Conservation (phyloP, 2,797 vertebrate species). For the Periophthalmus magnuspinnatus region DNA sequence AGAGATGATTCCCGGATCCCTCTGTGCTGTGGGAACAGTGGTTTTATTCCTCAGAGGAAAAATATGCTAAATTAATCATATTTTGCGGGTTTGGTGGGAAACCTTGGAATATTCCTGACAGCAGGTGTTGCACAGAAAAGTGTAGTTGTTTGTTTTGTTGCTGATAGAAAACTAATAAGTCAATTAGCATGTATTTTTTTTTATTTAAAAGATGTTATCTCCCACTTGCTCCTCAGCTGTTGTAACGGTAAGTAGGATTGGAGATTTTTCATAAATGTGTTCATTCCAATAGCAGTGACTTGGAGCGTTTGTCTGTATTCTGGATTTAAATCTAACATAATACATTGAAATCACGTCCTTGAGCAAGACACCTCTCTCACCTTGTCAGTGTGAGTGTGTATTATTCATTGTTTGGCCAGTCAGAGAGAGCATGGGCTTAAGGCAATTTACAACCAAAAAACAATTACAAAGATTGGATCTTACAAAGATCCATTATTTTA, state of each 20-base stretch:
- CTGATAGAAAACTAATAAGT: not conserved
- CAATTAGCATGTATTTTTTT: not conserved
- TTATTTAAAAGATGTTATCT: not conserved
- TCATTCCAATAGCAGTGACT: not conserved
- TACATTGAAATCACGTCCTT: not conserved
- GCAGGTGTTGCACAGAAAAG: not conserved
- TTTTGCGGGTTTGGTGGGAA: conserved; percentile 24
- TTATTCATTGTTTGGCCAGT: no score
- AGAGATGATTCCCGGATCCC: conserved; percentile 38
- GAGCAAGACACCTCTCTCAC: not conserved
- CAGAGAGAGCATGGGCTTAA: no score
- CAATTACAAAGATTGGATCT: no score
- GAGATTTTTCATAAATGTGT: not conserved
- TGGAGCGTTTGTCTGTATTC: not conserved
- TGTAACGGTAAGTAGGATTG: not conserved
- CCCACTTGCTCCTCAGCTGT: not conserved
- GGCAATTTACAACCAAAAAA: no score
- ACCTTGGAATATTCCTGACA: conserved; percentile 4
- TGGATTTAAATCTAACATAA: not conserved
- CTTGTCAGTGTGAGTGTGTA: no score
- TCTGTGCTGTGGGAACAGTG: conserved; percentile 18
- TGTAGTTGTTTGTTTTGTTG: conserved; percentile 2
- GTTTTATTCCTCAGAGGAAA: conserved; percentile 21
- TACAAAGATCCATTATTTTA: no score
- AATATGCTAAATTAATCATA: conserved; percentile 26